A percentile compares a stretch with the other conserved stretches of the same genome.
phyloP scores from a whole-genome alignment of 2,888 invertebrate species.

The Pherbina coryleti region DNA sequence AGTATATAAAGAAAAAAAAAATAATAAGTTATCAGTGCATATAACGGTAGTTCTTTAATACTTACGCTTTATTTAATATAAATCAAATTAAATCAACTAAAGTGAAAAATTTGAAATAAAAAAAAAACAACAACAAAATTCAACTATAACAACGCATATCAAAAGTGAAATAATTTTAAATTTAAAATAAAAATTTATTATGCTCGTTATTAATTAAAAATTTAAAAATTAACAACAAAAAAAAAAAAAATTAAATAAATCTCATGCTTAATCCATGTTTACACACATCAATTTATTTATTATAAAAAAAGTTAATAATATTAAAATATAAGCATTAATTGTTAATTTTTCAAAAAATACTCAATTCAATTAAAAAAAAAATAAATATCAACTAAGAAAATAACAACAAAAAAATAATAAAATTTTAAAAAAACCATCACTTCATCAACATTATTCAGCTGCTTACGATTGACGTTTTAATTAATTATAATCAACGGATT shows the following conservation, averaged over 20 bases:
- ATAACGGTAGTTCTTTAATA: background rate
- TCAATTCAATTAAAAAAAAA: background rate
- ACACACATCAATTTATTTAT: background rate
- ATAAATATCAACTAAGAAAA: background rate
- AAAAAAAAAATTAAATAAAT: background rate
- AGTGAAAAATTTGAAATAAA: background rate
- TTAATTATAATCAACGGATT: background rate
- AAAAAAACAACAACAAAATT: background rate
- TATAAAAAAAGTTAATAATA: background rate
- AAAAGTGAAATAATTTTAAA: background rate
- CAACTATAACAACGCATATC: slow-evolving; percentile 19
- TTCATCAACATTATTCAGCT: background rate
- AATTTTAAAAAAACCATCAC: too few species aligned
- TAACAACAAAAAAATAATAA: background rate
- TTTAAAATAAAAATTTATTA: background rate
- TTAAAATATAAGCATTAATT: background rate
- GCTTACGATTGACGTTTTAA: background rate
- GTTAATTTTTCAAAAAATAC: background rate
- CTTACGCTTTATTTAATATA: background rate
- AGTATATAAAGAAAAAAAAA: slow-evolving; percentile 24
- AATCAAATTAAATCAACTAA: background rate
- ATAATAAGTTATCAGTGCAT: slow-evolving; percentile 17
- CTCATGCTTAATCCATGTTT: background rate
- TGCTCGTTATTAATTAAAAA: background rate
- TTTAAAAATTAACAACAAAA: background rate